These are phyloP conservation scores for Willisornis vidua DNA, from an alignment of 2,113 vertebrate genomes.

Conservation along the genomic window DNA sequence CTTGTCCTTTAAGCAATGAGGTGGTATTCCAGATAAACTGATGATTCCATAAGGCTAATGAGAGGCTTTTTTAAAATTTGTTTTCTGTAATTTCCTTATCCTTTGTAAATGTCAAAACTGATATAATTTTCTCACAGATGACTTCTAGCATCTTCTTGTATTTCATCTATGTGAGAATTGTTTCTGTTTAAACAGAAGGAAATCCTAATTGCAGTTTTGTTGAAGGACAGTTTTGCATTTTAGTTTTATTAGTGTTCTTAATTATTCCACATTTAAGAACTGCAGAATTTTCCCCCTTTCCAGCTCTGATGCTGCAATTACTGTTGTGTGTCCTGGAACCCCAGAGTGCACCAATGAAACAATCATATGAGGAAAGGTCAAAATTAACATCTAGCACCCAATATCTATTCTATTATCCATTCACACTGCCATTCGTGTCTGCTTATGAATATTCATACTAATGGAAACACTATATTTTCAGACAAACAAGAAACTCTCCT, in stretches of 20 bases:
- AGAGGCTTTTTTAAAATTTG: background rate
- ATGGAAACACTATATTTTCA: background rate
- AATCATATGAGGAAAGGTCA: background rate
- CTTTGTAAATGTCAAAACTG: background rate
- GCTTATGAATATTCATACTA: background rate
- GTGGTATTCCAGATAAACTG: background rate
- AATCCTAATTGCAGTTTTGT: background rate
- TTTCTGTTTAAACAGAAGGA: background rate
- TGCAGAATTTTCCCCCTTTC: background rate
- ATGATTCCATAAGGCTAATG: background rate
- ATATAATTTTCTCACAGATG: background rate
- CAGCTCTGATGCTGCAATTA: background rate
- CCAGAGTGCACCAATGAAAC: background rate
- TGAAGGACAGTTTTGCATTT: background rate
- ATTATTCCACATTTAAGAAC: background rate
- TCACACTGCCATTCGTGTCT: background rate
- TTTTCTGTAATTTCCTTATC: background rate
- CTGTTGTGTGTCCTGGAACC: background rate
- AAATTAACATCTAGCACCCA: background rate
- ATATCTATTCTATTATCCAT: background rate
- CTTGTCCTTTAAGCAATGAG: background rate
- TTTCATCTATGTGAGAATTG: background rate
- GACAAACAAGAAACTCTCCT: background rate
- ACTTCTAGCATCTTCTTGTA: background rate
- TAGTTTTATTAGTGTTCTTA: background rate